Conservation (phyloP, 1,140 invertebrate species). For the Procambarus clarkii region DNA sequence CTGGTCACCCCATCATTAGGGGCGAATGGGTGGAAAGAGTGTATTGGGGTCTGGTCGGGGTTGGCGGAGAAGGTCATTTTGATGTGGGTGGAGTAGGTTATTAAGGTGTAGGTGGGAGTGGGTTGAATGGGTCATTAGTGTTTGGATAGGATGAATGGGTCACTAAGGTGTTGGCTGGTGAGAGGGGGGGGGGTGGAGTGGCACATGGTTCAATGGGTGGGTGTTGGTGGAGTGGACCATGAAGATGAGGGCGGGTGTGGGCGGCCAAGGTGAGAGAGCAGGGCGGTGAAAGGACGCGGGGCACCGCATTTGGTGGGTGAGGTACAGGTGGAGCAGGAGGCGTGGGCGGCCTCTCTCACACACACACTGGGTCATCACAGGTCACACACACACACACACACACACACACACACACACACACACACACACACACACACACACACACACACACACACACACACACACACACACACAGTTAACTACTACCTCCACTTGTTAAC, state of each 20-base stretch:
- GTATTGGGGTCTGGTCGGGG: neutral
- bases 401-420: too few relatives aligned
- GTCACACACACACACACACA: too few relatives aligned
- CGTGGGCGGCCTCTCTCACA: neutral
- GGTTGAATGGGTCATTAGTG: neutral
- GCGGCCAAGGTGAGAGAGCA: neutral
- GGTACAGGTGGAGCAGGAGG: neutral
- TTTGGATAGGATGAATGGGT: too few relatives aligned
- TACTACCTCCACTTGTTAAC: too few relatives aligned
- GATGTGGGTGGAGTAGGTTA: neutral
- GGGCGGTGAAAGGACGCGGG: neutral
- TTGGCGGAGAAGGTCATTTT: neutral
- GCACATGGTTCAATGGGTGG: neutral
- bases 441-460: neutral
- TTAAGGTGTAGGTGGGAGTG: too few relatives aligned
- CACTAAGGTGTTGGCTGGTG: too few relatives aligned
- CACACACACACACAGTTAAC: neutral
- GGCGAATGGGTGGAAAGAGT: neutral
- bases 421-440: constrained; percentile 2
- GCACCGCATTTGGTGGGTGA: neutral
- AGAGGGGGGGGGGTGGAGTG: neutral
- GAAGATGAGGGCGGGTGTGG: neutral
- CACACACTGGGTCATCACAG: neutral
- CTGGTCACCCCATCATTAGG: too few relatives aligned
- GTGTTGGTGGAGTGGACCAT: neutral